Base-by-base conservation (phyloP, 2,113 vertebrate species). In the Copsychus sechellarum region DNA sequence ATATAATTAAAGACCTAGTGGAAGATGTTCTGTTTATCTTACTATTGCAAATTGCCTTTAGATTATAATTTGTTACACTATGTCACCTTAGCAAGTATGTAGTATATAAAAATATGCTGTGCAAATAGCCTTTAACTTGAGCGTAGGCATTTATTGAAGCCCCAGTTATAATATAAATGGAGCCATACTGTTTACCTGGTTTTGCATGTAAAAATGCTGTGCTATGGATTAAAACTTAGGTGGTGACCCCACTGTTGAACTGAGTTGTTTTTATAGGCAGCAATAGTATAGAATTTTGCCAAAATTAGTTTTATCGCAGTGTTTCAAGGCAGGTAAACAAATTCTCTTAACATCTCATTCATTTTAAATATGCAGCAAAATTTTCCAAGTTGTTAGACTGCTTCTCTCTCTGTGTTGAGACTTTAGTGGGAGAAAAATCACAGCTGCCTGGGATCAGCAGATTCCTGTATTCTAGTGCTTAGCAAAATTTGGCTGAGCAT, bases 1-100 rank as follows among this genome's bases (percentile, higher is more conserved):
- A 69, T 95, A 88, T 28, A 81, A 96, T 94, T 95, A 85, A 73
- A 86, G 82, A 87, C 72, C 73, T 78, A 89, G 60, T 94, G 58
- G 40, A 92, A 94, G 47, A 16, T 42, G 65, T 95, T 94, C 78
- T 92, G 40, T 92, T 88, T 51, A 67, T 93, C 56, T 96, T 64
- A 43, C 71, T 86, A 81, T 29, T 81, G 90, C 84, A 93, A 72
- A 73, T 56, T 67, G 87, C 76, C 48, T 85, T 86, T 66, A 90
- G 54, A 65, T 82, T 95, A 93, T 94, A n/a, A n/a, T 89, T 91
- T 87, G 53, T 85, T 86, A 57, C 25, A 19, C 45, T 51, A 2
- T 38, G 45, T 51, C 64, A 51, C 26, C 14, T 80, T 88, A n/a
- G 70, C 73, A 96, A 77, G 58, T 33, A 51, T 12, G 9, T n/a